These are phyloP conservation scores for Dromius quadrimaculatus DNA, from an alignment of 2,888 invertebrate genomes.

Conservation along the genomic window DNA sequence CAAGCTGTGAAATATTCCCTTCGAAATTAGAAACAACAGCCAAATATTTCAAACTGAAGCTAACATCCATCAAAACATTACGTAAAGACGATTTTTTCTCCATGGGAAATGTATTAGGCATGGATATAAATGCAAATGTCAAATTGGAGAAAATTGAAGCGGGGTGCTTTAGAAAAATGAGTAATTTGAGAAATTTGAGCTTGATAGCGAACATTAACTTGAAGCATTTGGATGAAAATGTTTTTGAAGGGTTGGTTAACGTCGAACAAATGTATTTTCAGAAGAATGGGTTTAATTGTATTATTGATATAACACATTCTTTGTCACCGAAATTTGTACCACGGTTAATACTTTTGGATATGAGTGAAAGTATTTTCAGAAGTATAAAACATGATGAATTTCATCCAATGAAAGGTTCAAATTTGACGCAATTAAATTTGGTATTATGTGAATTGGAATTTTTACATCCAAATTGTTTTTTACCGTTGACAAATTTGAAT, in stretches of 20 bases:
- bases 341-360: conserved; percentile 66
- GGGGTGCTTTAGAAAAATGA: conserved; percentile 68
- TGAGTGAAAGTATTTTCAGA: conserved; percentile 70
- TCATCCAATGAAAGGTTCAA: conserved; percentile 66
- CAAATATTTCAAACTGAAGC: conserved; percentile 14
- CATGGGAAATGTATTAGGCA: conserved; percentile 64
- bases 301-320: conserved; percentile 66
- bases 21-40: not conserved
- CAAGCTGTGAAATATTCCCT: not conserved
- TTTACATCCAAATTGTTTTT: conserved; percentile 69
- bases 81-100: not conserved
- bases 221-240: conserved; percentile 64
- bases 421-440: conserved; percentile 67
- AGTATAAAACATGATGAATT: conserved; percentile 67
- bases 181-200: conserved; percentile 68
- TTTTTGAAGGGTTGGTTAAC: conserved; percentile 69
- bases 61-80: conserved; percentile 11
- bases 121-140: conserved; percentile 71
- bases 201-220: conserved; percentile 71
- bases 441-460: conserved; percentile 70
- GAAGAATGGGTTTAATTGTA: conserved; percentile 70
- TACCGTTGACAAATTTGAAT: conserved; percentile 66
- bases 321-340: conserved; percentile 67
- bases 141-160: conserved; percentile 67
- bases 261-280: conserved; percentile 69